These are phyloP conservation scores for Epizoanthus scotinus DNA, from an alignment of 92 coral and sea anemone species.

Conservation along the genomic window DNA sequence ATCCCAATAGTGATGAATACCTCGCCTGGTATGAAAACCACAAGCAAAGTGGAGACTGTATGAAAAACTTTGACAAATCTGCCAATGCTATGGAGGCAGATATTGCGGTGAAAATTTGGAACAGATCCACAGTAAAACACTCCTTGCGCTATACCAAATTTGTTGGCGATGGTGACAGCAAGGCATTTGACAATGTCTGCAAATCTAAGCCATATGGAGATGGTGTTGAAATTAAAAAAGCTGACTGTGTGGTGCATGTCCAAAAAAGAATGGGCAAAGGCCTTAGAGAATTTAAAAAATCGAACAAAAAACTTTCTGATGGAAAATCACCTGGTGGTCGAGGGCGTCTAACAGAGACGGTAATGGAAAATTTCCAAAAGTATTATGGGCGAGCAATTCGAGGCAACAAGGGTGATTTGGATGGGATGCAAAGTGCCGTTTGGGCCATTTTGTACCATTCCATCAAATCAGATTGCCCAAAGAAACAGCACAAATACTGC, in stretches of 20 bases:
- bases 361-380: neutral
- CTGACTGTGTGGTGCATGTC: conserved; percentile 13
- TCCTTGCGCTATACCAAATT: neutral
- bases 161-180: conserved; percentile 14
- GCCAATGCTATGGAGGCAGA: conserved; percentile 6
- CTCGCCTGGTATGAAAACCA: conserved; percentile 22
- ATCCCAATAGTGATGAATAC: neutral
- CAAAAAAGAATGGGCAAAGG: conserved; percentile 9
- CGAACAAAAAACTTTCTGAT: neutral
- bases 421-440: neutral
- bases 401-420: conserved; percentile 1
- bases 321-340: neutral
- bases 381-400: conserved; percentile 14
- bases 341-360: neutral
- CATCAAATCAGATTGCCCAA: conserved; percentile 5
- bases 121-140: conserved; percentile 1
- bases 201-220: conserved; percentile 18
- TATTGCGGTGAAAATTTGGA: conserved; percentile 13
- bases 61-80: conserved; percentile 2
- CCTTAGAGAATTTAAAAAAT: neutral
- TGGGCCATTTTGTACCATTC: conserved; percentile 12
- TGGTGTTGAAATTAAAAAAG: neutral
- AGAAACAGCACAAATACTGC: conserved; percentile 2
- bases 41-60: conserved; percentile 9
- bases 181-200: neutral